Base-by-base conservation (phyloP, 2,113 vertebrate species). In the Paralichthys olivaceus region DNA sequence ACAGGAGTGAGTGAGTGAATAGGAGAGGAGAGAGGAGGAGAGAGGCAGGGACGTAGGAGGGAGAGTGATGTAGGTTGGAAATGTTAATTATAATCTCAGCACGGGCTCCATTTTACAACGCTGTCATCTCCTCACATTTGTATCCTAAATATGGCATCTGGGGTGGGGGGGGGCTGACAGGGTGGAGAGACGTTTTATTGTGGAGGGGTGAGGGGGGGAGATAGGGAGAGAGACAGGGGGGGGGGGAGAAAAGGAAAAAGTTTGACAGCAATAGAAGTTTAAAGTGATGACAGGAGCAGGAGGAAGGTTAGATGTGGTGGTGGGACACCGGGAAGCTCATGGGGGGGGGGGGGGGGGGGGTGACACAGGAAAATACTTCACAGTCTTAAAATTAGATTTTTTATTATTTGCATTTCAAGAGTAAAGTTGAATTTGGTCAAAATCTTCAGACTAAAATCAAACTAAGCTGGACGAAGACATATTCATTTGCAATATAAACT, bases 21-120 rank as follows among this genome's bases (percentile, higher is more conserved):
- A 87, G 88, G 13, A 56, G 55, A n/a, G 88, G 90, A 89, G 89
- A 89, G 89, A 79, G 91, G 11, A 3, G 14, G 81, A 90, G 90
- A 89, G 89, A 77, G 92, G 7, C 2, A n/a, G 14, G 12, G 77
- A 78, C 80, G 88, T 40, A 75, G 90, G 90, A 89, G 90, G 87
- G 90, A 91, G 90, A 90, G 88, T 83, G 92, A 92, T 94, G 93
- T 93, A 94, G 93, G 93, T 93, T 95, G 92, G 91, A 93, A 94
- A 94, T 93, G 93, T 91, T 94, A 93, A 94, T 95, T 94, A 94
- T 92, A 93, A 94, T 94, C 92, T 88, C 89, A 88, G 86, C 89
- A 85, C 91, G 81, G 91, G 91, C 91, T 89, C 94, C 93, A 94
- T 95, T 95, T 95, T 94, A 94, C 93, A 93, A 81, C 88, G 83